Conservation (phyloP, 2,888 invertebrate genomes). For the Drosophila rubida region DNA sequence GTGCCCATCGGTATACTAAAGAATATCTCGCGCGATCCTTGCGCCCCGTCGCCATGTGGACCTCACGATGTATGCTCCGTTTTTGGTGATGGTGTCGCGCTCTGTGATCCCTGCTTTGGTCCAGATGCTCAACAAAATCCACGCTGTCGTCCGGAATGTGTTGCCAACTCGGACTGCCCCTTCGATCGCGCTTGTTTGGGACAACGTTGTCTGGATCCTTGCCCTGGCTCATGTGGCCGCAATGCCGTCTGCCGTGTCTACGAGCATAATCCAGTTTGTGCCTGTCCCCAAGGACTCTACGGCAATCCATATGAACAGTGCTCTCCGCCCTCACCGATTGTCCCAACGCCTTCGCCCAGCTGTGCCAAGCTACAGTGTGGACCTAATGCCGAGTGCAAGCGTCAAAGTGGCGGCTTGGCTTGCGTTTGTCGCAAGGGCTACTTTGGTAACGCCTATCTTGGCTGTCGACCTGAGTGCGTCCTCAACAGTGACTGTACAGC, state of each 20-base stretch:
- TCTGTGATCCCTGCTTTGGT: slow-evolving; percentile 91
- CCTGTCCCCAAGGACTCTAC: slow-evolving; percentile 88
- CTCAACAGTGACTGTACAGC: slow-evolving; percentile 91
- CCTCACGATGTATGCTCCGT: slow-evolving; percentile 89
- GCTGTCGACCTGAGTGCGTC: slow-evolving; percentile 92
- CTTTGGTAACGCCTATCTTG: slow-evolving; percentile 92
- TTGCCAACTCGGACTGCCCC: slow-evolving; percentile 92
- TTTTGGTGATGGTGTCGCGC: slow-evolving; percentile 90
- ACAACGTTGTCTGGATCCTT: slow-evolving; percentile 91
- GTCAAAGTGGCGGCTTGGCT: slow-evolving; percentile 87
- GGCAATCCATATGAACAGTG: slow-evolving; percentile 93
- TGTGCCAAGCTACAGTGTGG: slow-evolving; percentile 91
- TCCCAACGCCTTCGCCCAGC: slow-evolving; percentile 84
- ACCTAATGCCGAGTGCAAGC: slow-evolving; percentile 89
- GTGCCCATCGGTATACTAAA: slow-evolving; percentile 86
- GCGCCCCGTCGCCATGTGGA: slow-evolving; percentile 92
- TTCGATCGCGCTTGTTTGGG: slow-evolving; percentile 91
- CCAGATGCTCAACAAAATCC: slow-evolving; percentile 89
- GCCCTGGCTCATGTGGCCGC: slow-evolving; percentile 91
- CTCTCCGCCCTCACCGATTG: slow-evolving; percentile 85
- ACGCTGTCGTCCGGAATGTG: slow-evolving; percentile 92
- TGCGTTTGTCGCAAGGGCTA: slow-evolving; percentile 91
- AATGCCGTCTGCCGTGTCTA: slow-evolving; percentile 90
- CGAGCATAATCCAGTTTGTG: slow-evolving; percentile 90
- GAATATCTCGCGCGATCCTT: slow-evolving; percentile 89